A percentile compares a stretch with the other conserved stretches of the same genome.
phyloP scores from a whole-genome alignment of 2,113 vertebrate genomes.

The Smithornis capensis region DNA sequence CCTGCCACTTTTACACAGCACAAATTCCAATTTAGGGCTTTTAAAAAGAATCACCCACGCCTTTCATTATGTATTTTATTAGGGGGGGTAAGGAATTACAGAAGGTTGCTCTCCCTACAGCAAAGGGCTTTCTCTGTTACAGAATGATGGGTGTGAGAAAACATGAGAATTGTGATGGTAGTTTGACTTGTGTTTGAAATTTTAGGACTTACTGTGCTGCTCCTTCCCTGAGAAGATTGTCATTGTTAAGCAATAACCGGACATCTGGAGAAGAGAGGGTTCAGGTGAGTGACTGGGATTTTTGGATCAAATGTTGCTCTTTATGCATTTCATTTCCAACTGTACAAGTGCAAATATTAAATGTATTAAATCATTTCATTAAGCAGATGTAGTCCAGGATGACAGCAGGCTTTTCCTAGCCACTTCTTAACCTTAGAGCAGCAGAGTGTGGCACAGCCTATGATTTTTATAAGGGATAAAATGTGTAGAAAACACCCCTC shows the following conservation, averaged over 20 bases:
- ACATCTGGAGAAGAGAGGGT: constrained; percentile 80
- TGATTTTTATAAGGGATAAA: background rate
- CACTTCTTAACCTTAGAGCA: background rate
- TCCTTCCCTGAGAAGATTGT: constrained; percentile 93
- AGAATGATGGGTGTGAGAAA: background rate
- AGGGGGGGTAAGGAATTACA: background rate
- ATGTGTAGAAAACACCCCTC: background rate
- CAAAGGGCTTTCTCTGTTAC: background rate
- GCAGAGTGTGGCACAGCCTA: background rate
- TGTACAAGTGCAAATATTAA: background rate
- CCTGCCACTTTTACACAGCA: background rate
- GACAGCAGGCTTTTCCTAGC: background rate
- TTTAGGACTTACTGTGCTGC: constrained; percentile 86
- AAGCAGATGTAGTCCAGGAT: background rate
- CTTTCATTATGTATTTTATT: background rate
- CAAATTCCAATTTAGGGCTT: background rate
- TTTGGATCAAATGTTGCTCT: background rate
- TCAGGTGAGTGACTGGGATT: background rate
- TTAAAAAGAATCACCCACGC: background rate
- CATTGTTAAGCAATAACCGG: constrained; percentile 90
- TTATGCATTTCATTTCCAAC: background rate
- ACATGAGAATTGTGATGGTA: background rate
- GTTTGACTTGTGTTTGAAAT: background rate
- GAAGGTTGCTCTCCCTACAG: background rate
- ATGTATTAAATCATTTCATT: background rate